Conservation (phyloP, 1,140 invertebrate species). For the Oryzaephilus surinamensis region DNA sequence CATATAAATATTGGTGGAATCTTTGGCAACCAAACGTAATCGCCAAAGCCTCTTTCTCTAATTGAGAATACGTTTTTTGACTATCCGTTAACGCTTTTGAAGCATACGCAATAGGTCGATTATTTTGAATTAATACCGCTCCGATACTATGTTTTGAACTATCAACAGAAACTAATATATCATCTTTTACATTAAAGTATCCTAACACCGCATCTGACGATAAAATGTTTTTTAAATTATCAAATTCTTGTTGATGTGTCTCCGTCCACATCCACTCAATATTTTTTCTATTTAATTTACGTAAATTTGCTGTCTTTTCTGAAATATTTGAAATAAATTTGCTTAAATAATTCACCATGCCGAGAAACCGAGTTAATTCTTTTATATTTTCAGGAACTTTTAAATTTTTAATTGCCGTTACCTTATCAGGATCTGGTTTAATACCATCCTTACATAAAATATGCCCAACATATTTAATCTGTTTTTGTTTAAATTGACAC, state of each 20-base stretch:
- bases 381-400: slow-evolving; percentile 24
- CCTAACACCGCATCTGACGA: slow-evolving; percentile 19
- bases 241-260: slow-evolving; percentile 16
- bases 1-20: slow-evolving; percentile 31
- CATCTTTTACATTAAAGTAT: slow-evolving; percentile 19
- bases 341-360: slow-evolving; percentile 33
- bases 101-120: slow-evolving; percentile 27
- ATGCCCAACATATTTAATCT: slow-evolving; percentile 31
- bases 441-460: slow-evolving; percentile 29
- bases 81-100: slow-evolving; percentile 29
- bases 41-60: slow-evolving; percentile 35
- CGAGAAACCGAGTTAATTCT: slow-evolving; percentile 32
- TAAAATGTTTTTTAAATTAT: slow-evolving; percentile 21
- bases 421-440: slow-evolving; percentile 22
- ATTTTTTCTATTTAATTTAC: slow-evolving; percentile 22
- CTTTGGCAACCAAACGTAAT: slow-evolving; percentile 22
- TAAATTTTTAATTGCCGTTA: slow-evolving; percentile 23
- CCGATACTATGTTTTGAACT: slow-evolving; percentile 29
- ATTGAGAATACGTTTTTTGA: slow-evolving; percentile 32
- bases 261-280: slow-evolving; percentile 19
- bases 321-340: slow-evolving; percentile 33
- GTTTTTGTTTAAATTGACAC: slow-evolving; percentile 17
- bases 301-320: slow-evolving; percentile 16
- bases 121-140: slow-evolving; percentile 29
- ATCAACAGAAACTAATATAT: slow-evolving; percentile 28